Evolutionary conservation across 2,797 vertebrate species (phyloP).

Genomic region (Cuculus canorus): DNA sequence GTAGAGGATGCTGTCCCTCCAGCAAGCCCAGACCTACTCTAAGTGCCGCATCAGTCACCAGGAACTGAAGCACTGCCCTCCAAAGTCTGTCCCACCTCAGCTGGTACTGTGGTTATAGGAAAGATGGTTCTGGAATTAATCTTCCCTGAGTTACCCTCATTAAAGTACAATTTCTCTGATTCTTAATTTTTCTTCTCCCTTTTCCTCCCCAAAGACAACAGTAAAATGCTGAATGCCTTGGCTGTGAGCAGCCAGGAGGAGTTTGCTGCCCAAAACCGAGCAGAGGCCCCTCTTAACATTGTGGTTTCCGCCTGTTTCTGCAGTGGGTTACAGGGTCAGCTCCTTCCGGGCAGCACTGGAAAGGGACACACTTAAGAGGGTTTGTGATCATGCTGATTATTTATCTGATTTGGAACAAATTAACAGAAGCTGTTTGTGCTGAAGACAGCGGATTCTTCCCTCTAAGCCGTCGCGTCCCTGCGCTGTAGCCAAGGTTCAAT

Average conservation of each 20-base stretch:
- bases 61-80: background rate
- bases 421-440: background rate
- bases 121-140: background rate
- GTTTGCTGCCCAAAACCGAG: background rate
- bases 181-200: background rate
- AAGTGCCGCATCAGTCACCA: background rate
- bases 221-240: background rate
- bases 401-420: background rate
- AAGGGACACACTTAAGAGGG: accelerated
- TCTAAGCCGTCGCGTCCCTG: accelerated
- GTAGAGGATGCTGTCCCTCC: background rate
- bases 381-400: background rate
- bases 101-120: background rate
- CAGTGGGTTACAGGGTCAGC: accelerated
- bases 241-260: background rate
- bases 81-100: background rate
- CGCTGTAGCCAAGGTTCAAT: background rate
- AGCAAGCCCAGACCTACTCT: background rate
- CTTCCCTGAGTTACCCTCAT: background rate
- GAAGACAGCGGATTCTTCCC: background rate
- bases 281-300: background rate
- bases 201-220: background rate
- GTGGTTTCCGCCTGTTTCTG: background rate
- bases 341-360: background rate
- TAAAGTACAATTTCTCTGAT: background rate